Percentiles rank a stretch among this genome's conserved stretches.
Evolutionary conservation across 2,113 vertebrate genomes (phyloP).

Genomic region (Pagrus major): DNA sequence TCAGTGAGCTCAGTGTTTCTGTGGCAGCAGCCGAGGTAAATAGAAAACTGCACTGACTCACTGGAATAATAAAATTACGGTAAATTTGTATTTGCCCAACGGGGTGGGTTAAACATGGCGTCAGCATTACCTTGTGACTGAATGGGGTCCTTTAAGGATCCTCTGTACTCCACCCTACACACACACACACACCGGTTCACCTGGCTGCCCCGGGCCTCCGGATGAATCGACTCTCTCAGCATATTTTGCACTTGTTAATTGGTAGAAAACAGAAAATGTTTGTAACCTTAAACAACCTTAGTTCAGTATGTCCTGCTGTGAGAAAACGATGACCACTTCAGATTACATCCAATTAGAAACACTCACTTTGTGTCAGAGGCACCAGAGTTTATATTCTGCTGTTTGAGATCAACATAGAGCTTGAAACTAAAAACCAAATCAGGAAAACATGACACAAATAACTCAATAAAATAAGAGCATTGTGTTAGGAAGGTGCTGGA

Average conservation of each 20-base stretch:
- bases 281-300: neutral
- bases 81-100: constrained; percentile 71
- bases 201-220: neutral
- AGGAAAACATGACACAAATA: constrained; percentile 1
- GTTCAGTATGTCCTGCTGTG: neutral
- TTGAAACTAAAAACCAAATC: neutral
- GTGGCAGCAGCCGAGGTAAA: constrained; percentile 43
- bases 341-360: neutral
- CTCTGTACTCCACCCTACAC: constrained; percentile 41
- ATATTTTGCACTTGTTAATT: constrained; percentile 19
- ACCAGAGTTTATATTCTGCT: neutral
- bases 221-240: constrained; percentile 30
- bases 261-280: neutral
- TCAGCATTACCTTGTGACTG: constrained; percentile 46
- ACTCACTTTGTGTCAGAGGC: neutral
- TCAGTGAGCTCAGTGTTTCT: constrained; percentile 59
- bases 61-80: constrained; percentile 63
- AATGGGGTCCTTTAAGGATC: constrained; percentile 63
- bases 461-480: neutral
- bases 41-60: constrained; percentile 58
- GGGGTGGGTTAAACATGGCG: constrained; percentile 51
- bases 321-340: neutral
- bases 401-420: neutral
- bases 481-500: neutral
- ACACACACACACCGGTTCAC: constrained; percentile 34